Evolutionary conservation across 2,797 vertebrate species (phyloP).

Genomic region (Cichlasoma orientale): DNA sequence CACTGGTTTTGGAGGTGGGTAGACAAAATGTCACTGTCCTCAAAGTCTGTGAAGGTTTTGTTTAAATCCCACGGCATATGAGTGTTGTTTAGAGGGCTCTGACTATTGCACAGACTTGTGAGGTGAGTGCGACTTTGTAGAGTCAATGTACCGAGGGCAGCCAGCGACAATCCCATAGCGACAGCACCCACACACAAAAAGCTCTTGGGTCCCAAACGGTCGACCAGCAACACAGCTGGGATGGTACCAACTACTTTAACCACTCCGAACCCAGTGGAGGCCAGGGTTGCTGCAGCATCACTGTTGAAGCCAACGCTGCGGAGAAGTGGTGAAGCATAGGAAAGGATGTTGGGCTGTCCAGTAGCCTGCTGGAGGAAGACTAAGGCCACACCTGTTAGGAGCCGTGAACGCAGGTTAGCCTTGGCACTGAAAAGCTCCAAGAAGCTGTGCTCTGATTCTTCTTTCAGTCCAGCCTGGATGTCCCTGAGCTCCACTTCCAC

Average conservation of each 20-base stretch:
- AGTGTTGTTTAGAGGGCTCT: slow-evolving; percentile 70
- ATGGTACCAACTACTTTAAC: slow-evolving; percentile 92
- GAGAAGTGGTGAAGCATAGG: slow-evolving; percentile 92
- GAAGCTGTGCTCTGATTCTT: slow-evolving; percentile 88
- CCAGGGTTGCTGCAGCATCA: slow-evolving; percentile 90
- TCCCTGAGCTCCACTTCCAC: slow-evolving; percentile 85
- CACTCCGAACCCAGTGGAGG: slow-evolving; percentile 92
- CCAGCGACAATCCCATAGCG: slow-evolving; percentile 86
- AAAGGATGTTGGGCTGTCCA: slow-evolving; percentile 94
- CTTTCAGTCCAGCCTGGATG: slow-evolving; percentile 89
- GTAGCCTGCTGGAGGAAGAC: slow-evolving; percentile 94
- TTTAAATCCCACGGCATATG: slow-evolving; percentile 53
- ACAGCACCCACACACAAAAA: slow-evolving; percentile 91
- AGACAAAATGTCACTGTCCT: slow-evolving; percentile 23
- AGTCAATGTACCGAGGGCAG: slow-evolving; percentile 86
- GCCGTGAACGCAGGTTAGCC: slow-evolving; percentile 89
- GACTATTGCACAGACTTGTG: slow-evolving; percentile 85
- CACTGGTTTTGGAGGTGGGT: slow-evolving; percentile 32
- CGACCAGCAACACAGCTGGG: slow-evolving; percentile 89
- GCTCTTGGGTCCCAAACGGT: slow-evolving; percentile 90
- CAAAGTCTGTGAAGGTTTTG: slow-evolving; percentile 29
- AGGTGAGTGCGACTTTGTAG: slow-evolving; percentile 87
- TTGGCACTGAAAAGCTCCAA: slow-evolving; percentile 87
- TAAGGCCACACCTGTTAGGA: slow-evolving; percentile 87
- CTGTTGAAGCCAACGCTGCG: slow-evolving; percentile 93